A percentile compares a stretch with the other conserved stretches of the same genome.
Evolutionary conservation across 2,113 vertebrate species (phyloP).

Genomic region (Rhynchomys soricoides): DNA sequence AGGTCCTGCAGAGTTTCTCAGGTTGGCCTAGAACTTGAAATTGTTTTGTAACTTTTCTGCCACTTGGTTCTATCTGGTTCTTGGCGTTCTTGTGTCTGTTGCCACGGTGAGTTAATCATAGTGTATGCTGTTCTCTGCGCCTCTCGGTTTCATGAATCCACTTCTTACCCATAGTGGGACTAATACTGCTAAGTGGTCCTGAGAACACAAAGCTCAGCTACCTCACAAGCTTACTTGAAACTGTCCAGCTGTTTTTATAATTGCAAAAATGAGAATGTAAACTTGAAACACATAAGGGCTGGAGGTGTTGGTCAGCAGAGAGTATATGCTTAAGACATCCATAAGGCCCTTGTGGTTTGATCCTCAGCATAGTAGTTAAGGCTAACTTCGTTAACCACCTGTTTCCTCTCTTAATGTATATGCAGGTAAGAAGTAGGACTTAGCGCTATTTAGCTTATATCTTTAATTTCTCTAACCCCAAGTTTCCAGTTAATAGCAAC

Average conservation of each 20-base stretch:
- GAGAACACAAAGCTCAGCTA: neutral
- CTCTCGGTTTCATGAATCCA: conserved; percentile 3
- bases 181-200: neutral
- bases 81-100: neutral
- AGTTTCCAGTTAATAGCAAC: conserved; percentile 27
- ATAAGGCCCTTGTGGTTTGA: neutral
- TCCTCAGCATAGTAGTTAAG: neutral
- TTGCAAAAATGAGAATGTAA: neutral
- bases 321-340: neutral
- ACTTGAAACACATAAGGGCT: neutral
- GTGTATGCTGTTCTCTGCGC: neutral
- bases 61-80: neutral
- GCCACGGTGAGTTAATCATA: neutral
- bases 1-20: neutral
- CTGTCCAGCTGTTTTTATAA: conserved; percentile 1
- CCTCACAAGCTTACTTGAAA: neutral
- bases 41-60: neutral
- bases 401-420: neutral
- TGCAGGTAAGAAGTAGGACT: neutral
- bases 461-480: conserved; percentile 32
- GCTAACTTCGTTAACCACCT: neutral
- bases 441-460: neutral
- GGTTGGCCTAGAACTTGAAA: neutral
- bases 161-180: neutral
- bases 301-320: neutral